Evolutionary conservation across 2,797 vertebrate species (phyloP).

Genomic region (Hyperoplus immaculatus): DNA sequence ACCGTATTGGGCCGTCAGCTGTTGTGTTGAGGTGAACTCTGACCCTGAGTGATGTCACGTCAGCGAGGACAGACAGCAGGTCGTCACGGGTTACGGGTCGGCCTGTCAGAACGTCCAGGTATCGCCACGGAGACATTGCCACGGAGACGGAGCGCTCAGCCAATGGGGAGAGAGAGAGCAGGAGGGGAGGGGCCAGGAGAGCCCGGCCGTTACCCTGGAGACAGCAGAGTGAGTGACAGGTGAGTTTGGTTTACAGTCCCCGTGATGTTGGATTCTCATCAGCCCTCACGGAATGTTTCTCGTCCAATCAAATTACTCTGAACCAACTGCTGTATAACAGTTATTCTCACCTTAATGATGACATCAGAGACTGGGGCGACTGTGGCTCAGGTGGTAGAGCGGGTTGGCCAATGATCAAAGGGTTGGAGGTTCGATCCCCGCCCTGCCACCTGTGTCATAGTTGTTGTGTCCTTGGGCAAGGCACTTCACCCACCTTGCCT

Average conservation of each 20-base stretch:
- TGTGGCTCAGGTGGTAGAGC: no score
- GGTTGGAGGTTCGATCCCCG: no score
- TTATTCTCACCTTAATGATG: constrained; percentile 88
- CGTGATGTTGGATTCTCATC: not conserved
- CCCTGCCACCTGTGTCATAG: no score
- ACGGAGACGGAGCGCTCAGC: constrained; percentile 82
- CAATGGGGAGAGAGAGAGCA: constrained; percentile 86
- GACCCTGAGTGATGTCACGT: constrained; percentile 87
- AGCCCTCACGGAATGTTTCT: no score
- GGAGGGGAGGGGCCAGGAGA: constrained; percentile 78
- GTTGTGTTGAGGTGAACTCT: constrained; percentile 86
- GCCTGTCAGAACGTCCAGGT: constrained; percentile 84
- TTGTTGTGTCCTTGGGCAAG: no score
- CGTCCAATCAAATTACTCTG: no score
- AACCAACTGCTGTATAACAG: not conserved
- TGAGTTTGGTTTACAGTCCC: not conserved
- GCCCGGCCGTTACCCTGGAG: constrained; percentile 88
- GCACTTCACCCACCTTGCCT: no score
- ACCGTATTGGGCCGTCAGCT: constrained; percentile 87
- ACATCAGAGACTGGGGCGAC: constrained; percentile 76
- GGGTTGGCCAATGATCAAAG: no score
- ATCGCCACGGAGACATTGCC: constrained; percentile 81
- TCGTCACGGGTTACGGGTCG: constrained; percentile 86
- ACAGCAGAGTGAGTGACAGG: constrained; percentile 63
- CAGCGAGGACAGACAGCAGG: constrained; percentile 89